Conservation (phyloP, 1,140 invertebrate genomes). For the Conus ventricosus region DNA sequence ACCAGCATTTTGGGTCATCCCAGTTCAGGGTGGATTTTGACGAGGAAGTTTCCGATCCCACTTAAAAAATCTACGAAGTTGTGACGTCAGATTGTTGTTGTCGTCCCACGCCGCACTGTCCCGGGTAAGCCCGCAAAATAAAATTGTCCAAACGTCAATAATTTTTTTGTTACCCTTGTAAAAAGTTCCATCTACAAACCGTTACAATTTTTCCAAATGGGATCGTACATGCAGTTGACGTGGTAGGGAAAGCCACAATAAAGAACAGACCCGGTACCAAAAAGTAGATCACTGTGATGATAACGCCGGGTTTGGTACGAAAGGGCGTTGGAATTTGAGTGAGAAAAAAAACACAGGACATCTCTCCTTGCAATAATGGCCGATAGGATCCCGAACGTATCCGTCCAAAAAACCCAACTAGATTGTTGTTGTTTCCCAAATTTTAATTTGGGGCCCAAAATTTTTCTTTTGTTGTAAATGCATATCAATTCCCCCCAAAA, state of each 20-base stretch:
- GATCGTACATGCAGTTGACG: not conserved
- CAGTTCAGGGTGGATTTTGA: not conserved
- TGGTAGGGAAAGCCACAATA: not conserved
- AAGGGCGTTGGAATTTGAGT: not conserved
- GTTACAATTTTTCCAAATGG: not conserved
- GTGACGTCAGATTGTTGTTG: not conserved
- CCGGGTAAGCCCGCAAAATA: not conserved
- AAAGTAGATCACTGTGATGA: not conserved
- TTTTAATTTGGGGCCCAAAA: no score
- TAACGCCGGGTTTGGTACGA: not conserved
- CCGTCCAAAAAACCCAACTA: not conserved
- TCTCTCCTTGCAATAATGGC: not conserved
- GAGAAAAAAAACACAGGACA: not conserved
- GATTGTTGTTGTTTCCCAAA: no score
- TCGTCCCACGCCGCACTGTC: not conserved
- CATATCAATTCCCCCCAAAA: no score
- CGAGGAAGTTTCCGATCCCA: not conserved
- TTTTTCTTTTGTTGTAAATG: no score
- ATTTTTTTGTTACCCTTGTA: not conserved
- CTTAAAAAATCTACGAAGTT: not conserved
- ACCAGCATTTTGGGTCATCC: constrained; percentile 26
- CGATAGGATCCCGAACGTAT: not conserved
- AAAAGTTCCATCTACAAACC: not conserved
- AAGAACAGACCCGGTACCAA: not conserved
- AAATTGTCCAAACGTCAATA: not conserved